These are phyloP conservation scores for Caenorhabditis inopinata DNA, from an alignment of 1,140 invertebrate species.

Conservation along the genomic window DNA sequence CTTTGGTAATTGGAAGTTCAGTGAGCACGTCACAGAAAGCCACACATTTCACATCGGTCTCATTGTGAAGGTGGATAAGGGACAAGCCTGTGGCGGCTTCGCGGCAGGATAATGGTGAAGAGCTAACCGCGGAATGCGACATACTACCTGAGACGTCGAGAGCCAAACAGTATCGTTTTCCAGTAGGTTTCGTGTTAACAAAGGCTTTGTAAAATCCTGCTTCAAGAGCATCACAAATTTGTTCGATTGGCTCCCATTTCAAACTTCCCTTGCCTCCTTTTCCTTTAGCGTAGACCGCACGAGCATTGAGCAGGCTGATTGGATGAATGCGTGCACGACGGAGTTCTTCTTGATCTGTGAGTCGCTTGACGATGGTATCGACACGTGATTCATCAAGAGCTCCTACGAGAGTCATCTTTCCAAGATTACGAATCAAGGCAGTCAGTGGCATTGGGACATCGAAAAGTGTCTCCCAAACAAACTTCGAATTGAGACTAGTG, in stretches of 20 bases:
- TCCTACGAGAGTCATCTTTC: no score
- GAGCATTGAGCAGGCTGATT: slow-evolving; percentile 70
- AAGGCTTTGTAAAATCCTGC: slow-evolving; percentile 67
- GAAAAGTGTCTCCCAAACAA: slow-evolving; percentile 72
- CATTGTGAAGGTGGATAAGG: slow-evolving; percentile 56
- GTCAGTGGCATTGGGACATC: slow-evolving; percentile 71
- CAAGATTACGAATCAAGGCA: no score
- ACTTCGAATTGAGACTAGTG: slow-evolving; percentile 72
- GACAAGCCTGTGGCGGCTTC: slow-evolving; percentile 66
- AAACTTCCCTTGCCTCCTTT: slow-evolving; percentile 69
- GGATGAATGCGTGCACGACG: slow-evolving; percentile 71
- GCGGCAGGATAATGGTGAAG: slow-evolving; percentile 66
- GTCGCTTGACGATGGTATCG: slow-evolving; percentile 68
- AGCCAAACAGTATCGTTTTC: slow-evolving; percentile 71
- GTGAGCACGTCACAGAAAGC: slow-evolving; percentile 51
- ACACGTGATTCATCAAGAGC: no score
- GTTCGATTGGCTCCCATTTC: slow-evolving; percentile 61
- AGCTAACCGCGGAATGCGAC: slow-evolving; percentile 68
- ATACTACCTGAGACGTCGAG: slow-evolving; percentile 71
- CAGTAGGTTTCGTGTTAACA: slow-evolving; percentile 69
- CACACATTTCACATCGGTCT: slow-evolving; percentile 53
- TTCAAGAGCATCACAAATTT: slow-evolving; percentile 64
- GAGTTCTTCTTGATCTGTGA: slow-evolving; percentile 68
- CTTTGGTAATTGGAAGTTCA: slow-evolving; percentile 52
- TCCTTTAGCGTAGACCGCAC: slow-evolving; percentile 71